Conservation (phyloP, 2,888 invertebrate species). For the Parnassius mnemosyne region DNA sequence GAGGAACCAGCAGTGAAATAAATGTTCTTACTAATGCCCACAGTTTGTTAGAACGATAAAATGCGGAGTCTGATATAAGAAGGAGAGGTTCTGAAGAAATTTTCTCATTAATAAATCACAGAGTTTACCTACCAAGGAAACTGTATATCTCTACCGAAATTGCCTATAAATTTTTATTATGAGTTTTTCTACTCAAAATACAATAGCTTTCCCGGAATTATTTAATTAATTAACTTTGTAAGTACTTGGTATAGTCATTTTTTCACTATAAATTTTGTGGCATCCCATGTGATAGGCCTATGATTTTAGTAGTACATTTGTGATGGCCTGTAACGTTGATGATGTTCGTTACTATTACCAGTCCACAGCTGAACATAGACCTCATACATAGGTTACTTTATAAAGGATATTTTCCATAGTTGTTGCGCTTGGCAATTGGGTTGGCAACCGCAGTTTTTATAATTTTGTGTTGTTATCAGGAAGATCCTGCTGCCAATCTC, state of each 20-base stretch:
- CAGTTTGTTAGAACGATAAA: constrained; percentile 24
- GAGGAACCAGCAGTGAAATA: constrained; percentile 6
- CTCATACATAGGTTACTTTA: too few species aligned
- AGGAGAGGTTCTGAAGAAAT: constrained; percentile 33
- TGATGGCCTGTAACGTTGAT: too few species aligned
- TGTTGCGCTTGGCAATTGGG: too few species aligned
- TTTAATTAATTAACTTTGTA: constrained; percentile 12
- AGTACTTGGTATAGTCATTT: background rate
- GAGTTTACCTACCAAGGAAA: constrained; percentile 54
- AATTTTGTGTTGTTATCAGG: too few species aligned
- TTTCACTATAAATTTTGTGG: too few species aligned
- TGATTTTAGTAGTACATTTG: too few species aligned
- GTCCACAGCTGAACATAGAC: too few species aligned
- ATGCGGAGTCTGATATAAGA: constrained; percentile 23
- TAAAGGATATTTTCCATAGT: too few species aligned
- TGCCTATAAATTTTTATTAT: constrained; percentile 79
- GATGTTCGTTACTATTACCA: too few species aligned
- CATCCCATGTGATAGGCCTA: too few species aligned
- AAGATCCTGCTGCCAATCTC: too few species aligned
- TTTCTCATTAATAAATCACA: constrained; percentile 73
- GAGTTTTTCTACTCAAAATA: constrained; percentile 59
- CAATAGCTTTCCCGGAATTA: constrained; percentile 17
- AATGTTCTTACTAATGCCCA: constrained; percentile 13
- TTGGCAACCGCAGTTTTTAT: too few species aligned
- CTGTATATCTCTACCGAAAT: constrained; percentile 69